Base-by-base conservation (phyloP, 2,113 vertebrate genomes). In the Polypterus bichir region DNA sequence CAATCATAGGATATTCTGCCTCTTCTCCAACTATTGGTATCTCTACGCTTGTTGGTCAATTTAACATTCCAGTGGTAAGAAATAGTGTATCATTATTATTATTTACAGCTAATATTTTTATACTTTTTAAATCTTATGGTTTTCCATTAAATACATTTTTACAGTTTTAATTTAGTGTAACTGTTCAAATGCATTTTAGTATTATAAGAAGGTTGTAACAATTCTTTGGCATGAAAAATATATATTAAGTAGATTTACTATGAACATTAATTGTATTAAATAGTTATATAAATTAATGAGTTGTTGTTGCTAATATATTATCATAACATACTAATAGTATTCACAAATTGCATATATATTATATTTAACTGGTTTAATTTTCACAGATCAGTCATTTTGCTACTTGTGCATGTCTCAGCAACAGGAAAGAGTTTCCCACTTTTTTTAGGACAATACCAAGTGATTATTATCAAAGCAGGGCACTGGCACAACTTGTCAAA, bases 161-260 rank as follows among this genome's bases (percentile, higher is more conserved):
- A 27, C 27, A 27, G 27, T 27, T 27, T 27, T 27, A 27, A 27
- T 27, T 27, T 27, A 27, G 9, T 3, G 9, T 7, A 61, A 44
- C 9, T 27, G 10, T 3, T 53, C 8, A 46, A 11, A 9, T 48
- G n/a, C 9, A 5, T 47, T 11, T 10, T 44, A 52, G 9, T 61
- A 44, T 7, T 49, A 46, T 55, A 6, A 61, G 47, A 60, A 10
- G 51, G 47, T 57, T 11, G 3, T 46, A 54, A 47, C 5, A 49
- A 11, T 6, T 44, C 5, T 27, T 27, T 27, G 27, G 7, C 7
- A 8, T 7, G 51, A 52, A 52, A 52, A 52, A 27, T 27, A 27
- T 27, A 27, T 27, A 81, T 86, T 54, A 80, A 75, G n/a, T 70
- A 67, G 62, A 49, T 65, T 5, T 62, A 78, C 7, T 52, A 52